Percentiles rank a stretch among this genome's conserved stretches.
These are phyloP conservation scores for human (Homo sapiens) DNA, from an alignment of 2,113 vertebrate genomes.

Conservation along the genomic window GRCh38 chrX:7999001-7999500, in stretches of 20 bases:
- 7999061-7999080: background rate
- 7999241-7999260: background rate
- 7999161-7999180: background rate
- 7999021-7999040: background rate
- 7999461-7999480: no score
- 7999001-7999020: background rate
- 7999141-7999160: fast-evolving
- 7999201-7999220: background rate
- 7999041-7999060: fast-evolving
- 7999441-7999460: background rate
- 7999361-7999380: background rate
- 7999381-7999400: no score
- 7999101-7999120: background rate
- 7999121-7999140: background rate
- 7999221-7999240: no score
- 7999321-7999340: background rate
- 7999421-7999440: no score
- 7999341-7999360: background rate
- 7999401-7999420: no score
- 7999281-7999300: fast-evolving
- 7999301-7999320: background rate
- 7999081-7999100: background rate
- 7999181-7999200: background rate
- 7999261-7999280: background rate
- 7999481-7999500: background rate